Base-by-base conservation (phyloP, 92 coral and sea anemone genomes). In the Siderastrea siderea region DNA sequence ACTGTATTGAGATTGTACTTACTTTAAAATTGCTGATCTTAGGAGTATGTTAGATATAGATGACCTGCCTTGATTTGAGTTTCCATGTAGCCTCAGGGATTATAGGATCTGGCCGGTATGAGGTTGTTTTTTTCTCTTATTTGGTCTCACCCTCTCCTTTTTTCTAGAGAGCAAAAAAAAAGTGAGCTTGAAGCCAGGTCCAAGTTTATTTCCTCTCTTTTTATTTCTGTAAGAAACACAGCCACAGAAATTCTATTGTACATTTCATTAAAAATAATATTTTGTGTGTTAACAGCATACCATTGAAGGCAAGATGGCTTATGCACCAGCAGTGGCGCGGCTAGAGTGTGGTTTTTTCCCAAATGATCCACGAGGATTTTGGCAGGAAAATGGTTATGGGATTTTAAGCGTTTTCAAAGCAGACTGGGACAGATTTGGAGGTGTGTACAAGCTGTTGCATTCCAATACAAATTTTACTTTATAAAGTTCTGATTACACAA, bases 391-490 rank as follows among this genome's bases (percentile, higher is more conserved):
- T 66, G 89, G 89, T 38, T 85, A 43, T 67, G 89, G 89, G 14
- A 15, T 85, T 65, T 75, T 85, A 55, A 19, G 82, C 48, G 77
- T 85, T 65, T 85, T 59, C 72, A 85, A 85, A 77, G 43, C 15
- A n/a, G 89, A 85, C 47, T 85, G 89, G 89, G 67, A 77, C 26
- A 61, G 83, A 66, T 85, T 85, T 85, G 89, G 83, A 76, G 89
- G 89, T 85, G 45, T 17, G 89, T 55, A 13, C 9, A 26, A 1
- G 14, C 8, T 15, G 44, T 74, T 14, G n/a, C 19, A 47, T 12
- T 17, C 4, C 10, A 26, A 26, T 26, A 26, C 38, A 26, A 26
- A 26, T 26, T 26, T 26, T 26, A 26, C 38, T 26, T 26, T 26
- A 26, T 26, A 26, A 26, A 26, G 38, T 26, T 26, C 38, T 26